Evolutionary conservation across 2,113 vertebrate species (phyloP).

Genomic region (Heteronetta atricapilla): DNA sequence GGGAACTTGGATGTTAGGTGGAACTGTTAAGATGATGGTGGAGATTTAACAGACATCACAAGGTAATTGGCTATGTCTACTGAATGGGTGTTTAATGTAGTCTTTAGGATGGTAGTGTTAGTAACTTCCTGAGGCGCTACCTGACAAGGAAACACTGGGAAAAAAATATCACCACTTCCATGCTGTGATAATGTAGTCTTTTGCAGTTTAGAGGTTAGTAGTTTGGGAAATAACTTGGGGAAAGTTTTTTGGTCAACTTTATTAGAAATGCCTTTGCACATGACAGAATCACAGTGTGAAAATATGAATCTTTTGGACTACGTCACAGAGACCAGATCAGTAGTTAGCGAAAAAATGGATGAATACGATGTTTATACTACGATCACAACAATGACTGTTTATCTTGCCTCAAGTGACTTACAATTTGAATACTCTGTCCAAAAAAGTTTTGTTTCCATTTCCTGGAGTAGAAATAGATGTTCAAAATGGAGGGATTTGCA

Average conservation of each 20-base stretch:
- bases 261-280: neutral
- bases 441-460: neutral
- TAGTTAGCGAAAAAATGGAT: neutral
- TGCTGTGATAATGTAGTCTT: neutral
- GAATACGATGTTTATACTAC: neutral
- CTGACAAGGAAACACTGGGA: neutral
- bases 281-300: neutral
- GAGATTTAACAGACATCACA: neutral
- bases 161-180: neutral
- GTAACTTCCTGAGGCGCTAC: neutral
- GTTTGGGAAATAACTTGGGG: neutral
- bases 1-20: neutral
- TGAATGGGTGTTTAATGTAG: neutral
- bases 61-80: neutral
- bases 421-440: neutral
- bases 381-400: neutral
- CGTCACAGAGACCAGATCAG: neutral
- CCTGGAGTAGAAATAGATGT: neutral
- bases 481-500: neutral
- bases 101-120: fast-evolving
- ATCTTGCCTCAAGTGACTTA: neutral
- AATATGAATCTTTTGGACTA: neutral
- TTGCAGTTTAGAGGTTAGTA: neutral
- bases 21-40: neutral
- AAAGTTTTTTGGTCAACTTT: neutral